These are phyloP conservation scores for Electrona antarctica DNA, from an alignment of 2,113 vertebrate genomes.

Conservation along the genomic window DNA sequence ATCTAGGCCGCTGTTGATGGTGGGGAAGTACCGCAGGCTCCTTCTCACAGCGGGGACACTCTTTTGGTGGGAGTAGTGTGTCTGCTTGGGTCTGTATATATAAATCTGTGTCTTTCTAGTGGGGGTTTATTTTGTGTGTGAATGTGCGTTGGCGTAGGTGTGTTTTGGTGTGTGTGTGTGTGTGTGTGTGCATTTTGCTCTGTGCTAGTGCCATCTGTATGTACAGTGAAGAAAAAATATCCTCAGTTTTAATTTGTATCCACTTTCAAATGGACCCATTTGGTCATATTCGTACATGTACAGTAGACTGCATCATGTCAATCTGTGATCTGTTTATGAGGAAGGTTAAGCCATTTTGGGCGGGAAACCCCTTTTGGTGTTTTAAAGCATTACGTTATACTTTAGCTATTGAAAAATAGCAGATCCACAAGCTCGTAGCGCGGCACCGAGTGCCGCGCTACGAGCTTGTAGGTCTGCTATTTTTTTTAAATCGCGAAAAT, in stretches of 20 bases:
- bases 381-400: too few species aligned
- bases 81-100: constrained; percentile 10
- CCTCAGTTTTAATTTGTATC: too few species aligned
- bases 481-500: too few species aligned
- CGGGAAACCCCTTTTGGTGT: too few species aligned
- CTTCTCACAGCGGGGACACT: constrained; percentile 67
- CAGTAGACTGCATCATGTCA: neutral
- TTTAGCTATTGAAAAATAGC: too few species aligned
- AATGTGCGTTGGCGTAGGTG: neutral
- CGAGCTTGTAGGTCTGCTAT: too few species aligned
- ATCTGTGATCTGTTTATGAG: neutral
- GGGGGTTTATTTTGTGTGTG: neutral
- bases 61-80: constrained; percentile 39
- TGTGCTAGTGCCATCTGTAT: too few species aligned
- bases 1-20: constrained; percentile 80
- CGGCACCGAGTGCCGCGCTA: too few species aligned
- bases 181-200: neutral
- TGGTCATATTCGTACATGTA: too few species aligned
- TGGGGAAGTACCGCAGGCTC: constrained; percentile 72
- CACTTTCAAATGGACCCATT: too few species aligned
- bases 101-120: constrained; percentile 37
- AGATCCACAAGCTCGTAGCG: too few species aligned
- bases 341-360: neutral
- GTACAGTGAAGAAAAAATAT: too few species aligned
- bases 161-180: neutral